Conservation (phyloP, 2,113 vertebrate species). For the Thunnus thynnus region DNA sequence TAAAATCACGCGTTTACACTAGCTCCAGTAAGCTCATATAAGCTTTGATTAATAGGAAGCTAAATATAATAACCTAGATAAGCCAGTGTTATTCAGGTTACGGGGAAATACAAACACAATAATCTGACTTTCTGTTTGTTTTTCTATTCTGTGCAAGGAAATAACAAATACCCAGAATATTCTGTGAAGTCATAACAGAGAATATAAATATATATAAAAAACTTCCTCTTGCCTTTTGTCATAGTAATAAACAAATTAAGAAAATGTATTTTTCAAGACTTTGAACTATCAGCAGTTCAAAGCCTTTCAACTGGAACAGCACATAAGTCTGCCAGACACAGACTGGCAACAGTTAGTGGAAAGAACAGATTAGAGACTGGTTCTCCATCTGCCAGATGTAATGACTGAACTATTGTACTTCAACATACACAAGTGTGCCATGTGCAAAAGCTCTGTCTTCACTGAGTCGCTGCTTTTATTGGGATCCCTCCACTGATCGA, state of each 20-base stretch:
- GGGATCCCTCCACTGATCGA: constrained; percentile 23
- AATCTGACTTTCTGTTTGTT: constrained; percentile 27
- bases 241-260: background rate
- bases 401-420: constrained; percentile 38
- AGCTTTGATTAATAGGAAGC: background rate
- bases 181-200: background rate
- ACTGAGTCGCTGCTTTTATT: constrained; percentile 53
- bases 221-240: background rate
- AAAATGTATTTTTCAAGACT: background rate
- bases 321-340: background rate
- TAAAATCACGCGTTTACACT: background rate
- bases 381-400: constrained; percentile 26
- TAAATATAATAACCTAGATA: background rate
- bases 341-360: constrained; percentile 14
- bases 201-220: too few relatives aligned
- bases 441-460: constrained; percentile 14
- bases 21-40: background rate
- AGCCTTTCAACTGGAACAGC: background rate
- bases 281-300: background rate
- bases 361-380: constrained; percentile 33
- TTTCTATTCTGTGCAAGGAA: background rate
- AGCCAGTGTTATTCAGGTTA: background rate
- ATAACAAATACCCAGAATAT: constrained; percentile 19
- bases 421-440: background rate
- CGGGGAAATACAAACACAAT: background rate